Evolutionary conservation across 2,113 vertebrate genomes (phyloP), one percentile per base, ranked within the genome.

Genomic region (Tachycineta bicolor): DNA sequence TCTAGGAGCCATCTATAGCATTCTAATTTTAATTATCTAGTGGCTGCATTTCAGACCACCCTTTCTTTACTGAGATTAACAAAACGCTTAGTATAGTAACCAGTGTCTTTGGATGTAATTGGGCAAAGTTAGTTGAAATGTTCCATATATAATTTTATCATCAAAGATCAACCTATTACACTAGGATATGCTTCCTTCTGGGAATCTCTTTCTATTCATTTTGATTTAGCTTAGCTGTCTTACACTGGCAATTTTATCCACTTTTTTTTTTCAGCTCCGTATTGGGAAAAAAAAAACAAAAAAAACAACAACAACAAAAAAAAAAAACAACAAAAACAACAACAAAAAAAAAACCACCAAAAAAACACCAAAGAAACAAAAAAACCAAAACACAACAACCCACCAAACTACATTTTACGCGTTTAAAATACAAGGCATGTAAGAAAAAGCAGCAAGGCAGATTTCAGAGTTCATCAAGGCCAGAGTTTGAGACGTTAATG

Each of bases 11-110:
- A 97, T 97, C 98, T 94, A 89, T 76, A 94, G 97, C 87, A 95
- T 97, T 96, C 95, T 96, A 98, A 97, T 97, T 98, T 97, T 96
- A 97, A 98, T 98, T 96, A 98, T 93, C 84, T 89, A 67, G 76
- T 62, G 90, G 49, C 69, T 95, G 74, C 95, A 86, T 93, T 96
- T 94, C 83, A 95, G 58, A 68, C 67, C 49, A 92, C 56, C 64
- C 83, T 94, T 94, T 85, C 81, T 93, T 91, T 90, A 74, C 8
- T 55, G 67, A 93, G 85, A 88, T 92, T 90, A 96, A 94, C 76
- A 96, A 95, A 97, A 90, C 31, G 58, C 67, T 85, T 73, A 95
- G 19, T 60, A n/a, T 44, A 75, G 73, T 83, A 94, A 90, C 68
- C 41, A 84, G 17, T 62, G 43, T 87, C 83, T 93, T 92, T 75